phyloP scores from a whole-genome alignment of 1,140 invertebrate species.

The Heliconius eleuchia region DNA sequence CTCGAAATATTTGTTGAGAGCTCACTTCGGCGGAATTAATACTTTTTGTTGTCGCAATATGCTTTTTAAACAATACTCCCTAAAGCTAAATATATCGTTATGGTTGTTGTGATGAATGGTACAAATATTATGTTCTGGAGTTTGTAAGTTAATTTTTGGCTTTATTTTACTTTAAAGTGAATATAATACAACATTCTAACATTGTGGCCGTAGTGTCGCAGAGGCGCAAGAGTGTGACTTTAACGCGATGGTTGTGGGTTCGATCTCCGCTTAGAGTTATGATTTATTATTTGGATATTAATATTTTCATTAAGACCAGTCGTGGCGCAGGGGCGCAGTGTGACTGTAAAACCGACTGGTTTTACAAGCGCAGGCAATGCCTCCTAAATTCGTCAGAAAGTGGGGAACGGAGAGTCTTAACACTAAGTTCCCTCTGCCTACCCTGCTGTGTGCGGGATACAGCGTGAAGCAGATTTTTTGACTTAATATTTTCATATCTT shows the following conservation, averaged over 20 bases:
- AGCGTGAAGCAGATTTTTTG: too few species aligned
- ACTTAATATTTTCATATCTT: too few species aligned
- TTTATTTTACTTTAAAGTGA: neutral
- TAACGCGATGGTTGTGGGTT: neutral
- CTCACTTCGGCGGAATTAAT: constrained; percentile 57
- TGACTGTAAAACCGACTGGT: too few species aligned
- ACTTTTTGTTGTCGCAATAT: constrained; percentile 45
- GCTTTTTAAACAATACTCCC: constrained; percentile 33
- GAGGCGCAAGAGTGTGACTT: neutral
- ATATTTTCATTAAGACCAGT: too few species aligned
- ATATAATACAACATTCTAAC: too few species aligned
- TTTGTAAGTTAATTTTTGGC: neutral
- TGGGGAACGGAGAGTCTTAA: too few species aligned
- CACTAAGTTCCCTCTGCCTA: too few species aligned
- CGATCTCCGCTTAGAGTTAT: neutral
- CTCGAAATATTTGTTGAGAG: constrained; percentile 63
- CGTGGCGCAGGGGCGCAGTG: too few species aligned
- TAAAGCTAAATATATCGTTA: constrained; percentile 9
- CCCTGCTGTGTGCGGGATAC: too few species aligned
- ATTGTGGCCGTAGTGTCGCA: neutral
- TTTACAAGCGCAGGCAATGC: too few species aligned
- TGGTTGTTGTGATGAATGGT: neutral
- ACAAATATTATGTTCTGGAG: neutral
- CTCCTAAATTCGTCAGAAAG: too few species aligned
- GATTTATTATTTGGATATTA: too few species aligned